Percentiles rank a stretch among this genome's conserved stretches.
Conservation (phyloP, 92 coral and sea anemone genomes). For the Scolanthus callimorphus region DNA sequence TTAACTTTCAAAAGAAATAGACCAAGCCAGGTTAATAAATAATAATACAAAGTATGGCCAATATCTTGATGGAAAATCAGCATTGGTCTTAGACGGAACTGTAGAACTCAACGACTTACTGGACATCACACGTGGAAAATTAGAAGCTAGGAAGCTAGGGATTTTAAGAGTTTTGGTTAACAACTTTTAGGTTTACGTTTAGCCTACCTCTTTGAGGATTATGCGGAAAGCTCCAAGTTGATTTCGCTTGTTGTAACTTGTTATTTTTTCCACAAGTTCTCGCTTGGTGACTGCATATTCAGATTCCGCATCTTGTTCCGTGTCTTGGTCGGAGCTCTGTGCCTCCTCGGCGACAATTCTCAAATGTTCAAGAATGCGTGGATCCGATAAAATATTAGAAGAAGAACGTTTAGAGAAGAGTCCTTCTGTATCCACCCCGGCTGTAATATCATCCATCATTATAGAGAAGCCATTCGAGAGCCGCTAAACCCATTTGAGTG, state of each 20-base stretch:
- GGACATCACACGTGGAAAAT: too few species aligned
- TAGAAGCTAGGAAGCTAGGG: too few species aligned
- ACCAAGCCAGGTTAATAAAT: too few species aligned
- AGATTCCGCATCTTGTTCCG: slow-evolving; percentile 70
- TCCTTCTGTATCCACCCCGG: slow-evolving; percentile 62
- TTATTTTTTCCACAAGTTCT: slow-evolving; percentile 86
- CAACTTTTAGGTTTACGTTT: too few species aligned
- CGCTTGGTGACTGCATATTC: slow-evolving; percentile 82
- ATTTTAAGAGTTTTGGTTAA: too few species aligned
- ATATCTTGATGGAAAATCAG: too few species aligned
- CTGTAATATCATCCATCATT: slow-evolving; percentile 69
- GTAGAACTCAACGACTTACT: too few species aligned
- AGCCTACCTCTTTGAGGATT: slow-evolving; percentile 75
- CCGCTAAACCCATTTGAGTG: slow-evolving; percentile 3
- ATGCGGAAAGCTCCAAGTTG: slow-evolving; percentile 96
- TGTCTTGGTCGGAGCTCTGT: slow-evolving; percentile 66
- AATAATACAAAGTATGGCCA: too few species aligned
- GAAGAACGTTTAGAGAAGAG: slow-evolving; percentile 93
- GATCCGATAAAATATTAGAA: slow-evolving; percentile 89
- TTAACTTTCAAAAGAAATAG: too few species aligned
- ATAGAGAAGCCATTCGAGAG: slow-evolving; percentile 17
- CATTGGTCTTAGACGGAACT: too few species aligned
- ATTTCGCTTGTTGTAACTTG: slow-evolving; percentile 82
- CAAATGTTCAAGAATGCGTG: slow-evolving; percentile 89
- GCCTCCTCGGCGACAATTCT: slow-evolving; percentile 99